These are phyloP conservation scores for Micropoecilia bifurca DNA, from an alignment of 2,797 vertebrate species.

Conservation along the genomic window DNA sequence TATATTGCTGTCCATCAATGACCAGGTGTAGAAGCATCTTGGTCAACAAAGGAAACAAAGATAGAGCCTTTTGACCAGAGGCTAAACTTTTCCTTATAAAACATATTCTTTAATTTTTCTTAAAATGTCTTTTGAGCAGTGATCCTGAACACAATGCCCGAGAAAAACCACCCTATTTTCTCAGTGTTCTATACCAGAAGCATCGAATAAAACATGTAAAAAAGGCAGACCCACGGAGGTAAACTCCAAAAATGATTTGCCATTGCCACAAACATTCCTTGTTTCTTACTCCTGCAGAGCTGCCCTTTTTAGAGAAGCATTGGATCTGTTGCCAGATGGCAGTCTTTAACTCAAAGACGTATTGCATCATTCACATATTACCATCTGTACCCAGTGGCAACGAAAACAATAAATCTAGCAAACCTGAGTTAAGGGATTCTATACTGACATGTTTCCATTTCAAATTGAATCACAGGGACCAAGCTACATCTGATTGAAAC, in stretches of 20 bases:
- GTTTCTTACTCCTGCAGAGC: constrained; percentile 21
- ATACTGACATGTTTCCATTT: constrained; percentile 68
- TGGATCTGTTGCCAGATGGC: constrained; percentile 59
- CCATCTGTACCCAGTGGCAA: constrained; percentile 47
- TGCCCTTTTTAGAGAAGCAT: constrained; percentile 26
- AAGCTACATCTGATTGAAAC: constrained; percentile 54
- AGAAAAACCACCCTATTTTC: constrained; percentile 27
- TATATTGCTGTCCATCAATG: background rate
- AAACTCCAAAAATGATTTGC: constrained; percentile 55
- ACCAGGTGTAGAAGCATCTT: background rate
- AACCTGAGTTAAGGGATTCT: constrained; percentile 58
- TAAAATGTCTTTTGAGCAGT: constrained; percentile 12
- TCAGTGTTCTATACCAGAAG: constrained; percentile 12
- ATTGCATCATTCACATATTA: constrained; percentile 66
- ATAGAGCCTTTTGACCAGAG: background rate
- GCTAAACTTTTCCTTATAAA: background rate
- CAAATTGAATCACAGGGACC: constrained; percentile 59
- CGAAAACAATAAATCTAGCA: constrained; percentile 55
- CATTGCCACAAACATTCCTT: constrained; percentile 47
- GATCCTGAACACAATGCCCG: constrained; percentile 33
- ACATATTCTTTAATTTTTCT: background rate
- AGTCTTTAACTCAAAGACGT: constrained; percentile 61
- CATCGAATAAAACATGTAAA: constrained; percentile 50
- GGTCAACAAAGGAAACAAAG: background rate
- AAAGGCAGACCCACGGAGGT: constrained; percentile 44